Conservation (phyloP, 1,140 invertebrate genomes). For the Riptortus pedestris region DNA sequence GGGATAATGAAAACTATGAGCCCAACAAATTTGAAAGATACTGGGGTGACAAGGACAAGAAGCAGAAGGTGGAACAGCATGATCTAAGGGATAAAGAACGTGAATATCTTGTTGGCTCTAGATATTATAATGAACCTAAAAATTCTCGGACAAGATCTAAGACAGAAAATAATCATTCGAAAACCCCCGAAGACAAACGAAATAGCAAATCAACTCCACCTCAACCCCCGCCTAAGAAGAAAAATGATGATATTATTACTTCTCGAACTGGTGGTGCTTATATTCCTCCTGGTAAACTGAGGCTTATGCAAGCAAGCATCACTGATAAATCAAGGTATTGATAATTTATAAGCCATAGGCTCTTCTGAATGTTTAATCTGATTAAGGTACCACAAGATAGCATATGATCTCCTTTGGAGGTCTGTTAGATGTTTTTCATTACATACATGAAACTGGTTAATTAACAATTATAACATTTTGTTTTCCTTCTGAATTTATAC, state of each 20-base stretch:
- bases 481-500: background rate
- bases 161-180: background rate
- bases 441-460: background rate
- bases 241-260: slow-evolving; percentile 62
- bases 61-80: background rate
- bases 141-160: background rate
- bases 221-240: slow-evolving; percentile 40
- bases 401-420: background rate
- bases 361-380: background rate
- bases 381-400: background rate
- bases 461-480: too few species aligned
- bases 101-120: slow-evolving; percentile 8
- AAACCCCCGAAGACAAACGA: background rate
- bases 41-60: slow-evolving; percentile 6
- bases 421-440: background rate
- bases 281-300: slow-evolving; percentile 91
- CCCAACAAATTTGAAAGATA: slow-evolving; percentile 1
- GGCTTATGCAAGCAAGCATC: slow-evolving; percentile 88
- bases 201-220: slow-evolving; percentile 3
- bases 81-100: background rate
- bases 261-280: slow-evolving; percentile 91
- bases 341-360: background rate
- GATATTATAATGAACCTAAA: slow-evolving; percentile 18
- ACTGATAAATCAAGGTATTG: slow-evolving; percentile 69
- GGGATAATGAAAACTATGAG: background rate